phyloP scores from a whole-genome alignment of 2,113 vertebrate genomes.

The Scomber japonicus region DNA sequence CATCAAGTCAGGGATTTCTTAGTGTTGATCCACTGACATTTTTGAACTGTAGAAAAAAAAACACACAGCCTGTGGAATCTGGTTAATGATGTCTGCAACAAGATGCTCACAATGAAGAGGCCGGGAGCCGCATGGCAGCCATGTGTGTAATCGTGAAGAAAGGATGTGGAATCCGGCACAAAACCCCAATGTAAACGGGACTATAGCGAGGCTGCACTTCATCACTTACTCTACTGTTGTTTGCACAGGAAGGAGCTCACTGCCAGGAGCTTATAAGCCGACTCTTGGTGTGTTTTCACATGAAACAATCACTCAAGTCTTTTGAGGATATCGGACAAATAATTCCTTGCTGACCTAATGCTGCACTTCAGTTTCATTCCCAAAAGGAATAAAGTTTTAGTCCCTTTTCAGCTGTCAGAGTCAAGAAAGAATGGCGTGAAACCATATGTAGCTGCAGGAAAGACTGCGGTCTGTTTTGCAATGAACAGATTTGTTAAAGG shows the following conservation, averaged over 20 bases:
- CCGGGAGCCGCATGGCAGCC: neutral
- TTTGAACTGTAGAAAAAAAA: constrained; percentile 14
- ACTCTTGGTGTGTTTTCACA: constrained; percentile 13
- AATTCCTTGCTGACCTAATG: constrained; percentile 9
- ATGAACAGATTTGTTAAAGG: neutral
- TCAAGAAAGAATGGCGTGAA: neutral
- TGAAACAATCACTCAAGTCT: constrained; percentile 19
- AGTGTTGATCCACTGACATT: constrained; percentile 9
- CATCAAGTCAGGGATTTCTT: constrained; percentile 33
- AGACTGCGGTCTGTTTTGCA: neutral
- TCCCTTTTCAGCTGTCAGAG: neutral
- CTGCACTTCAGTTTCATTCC: constrained; percentile 1
- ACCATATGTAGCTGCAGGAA: neutral
- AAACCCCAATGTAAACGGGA: constrained; percentile 34
- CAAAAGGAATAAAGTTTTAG: neutral
- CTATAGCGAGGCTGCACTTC: constrained; percentile 10
- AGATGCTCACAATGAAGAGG: neutral
- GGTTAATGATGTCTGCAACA: neutral
- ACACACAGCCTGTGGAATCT: constrained; percentile 11
- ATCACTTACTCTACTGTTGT: constrained; percentile 40
- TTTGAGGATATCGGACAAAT: constrained; percentile 18
- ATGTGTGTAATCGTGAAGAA: neutral
- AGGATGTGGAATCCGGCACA: constrained; percentile 7
- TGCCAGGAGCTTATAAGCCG: neutral
- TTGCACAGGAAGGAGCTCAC: constrained; percentile 46